Evolutionary conservation across 1,140 invertebrate species (phyloP), one percentile per base, ranked within the genome.

Genomic region (Apocrypta bakeri): DNA sequence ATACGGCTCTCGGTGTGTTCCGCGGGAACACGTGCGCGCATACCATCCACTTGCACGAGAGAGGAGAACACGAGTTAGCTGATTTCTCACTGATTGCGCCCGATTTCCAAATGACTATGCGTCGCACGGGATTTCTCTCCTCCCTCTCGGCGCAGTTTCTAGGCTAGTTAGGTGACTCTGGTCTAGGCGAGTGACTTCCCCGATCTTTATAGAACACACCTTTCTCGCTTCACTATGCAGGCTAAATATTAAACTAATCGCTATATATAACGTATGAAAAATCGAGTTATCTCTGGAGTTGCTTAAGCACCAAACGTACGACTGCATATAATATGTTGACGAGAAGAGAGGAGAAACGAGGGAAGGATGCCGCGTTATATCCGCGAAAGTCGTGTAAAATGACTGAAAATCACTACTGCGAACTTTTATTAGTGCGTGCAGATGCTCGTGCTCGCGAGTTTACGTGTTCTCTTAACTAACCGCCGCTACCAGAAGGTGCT

Each of bases 391-490:
- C 33, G n/a, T 12, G 12, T 29, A 27, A 68, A 68, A n/a, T 40
- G 37, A 7, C 24, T 9, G 21, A 73, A 73, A 27, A 75, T 75
- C 73, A n/a, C 33, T n/a, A n/a, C n/a, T 25, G 80, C 42, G 31
- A 56, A n/a, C 64, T 77, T n/a, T 79, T 71, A 69, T 76, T 61
- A 42, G 73, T 79, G 80, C 82, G 76, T 42, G 72, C 76, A 61
- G 66, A 75, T 83, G 79, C 79, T 82, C 85, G 86, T 81, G 85
- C 85, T 81, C 66, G 77, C 76, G 69, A n/a, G n/a, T n/a, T n/a
- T n/a, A n/a, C 86, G 80, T 81, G 84, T 85, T 56, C 7, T 56
- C 17, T 56, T 56, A 56, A 48, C 42, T 56, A 86, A 12, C 24
- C 29, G 29, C 66, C 78, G 64, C 37, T 48, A n/a, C 33, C 9